These are phyloP conservation scores for Morpho achilles DNA, from an alignment of 2,888 invertebrate genomes.

Conservation along the genomic window DNA sequence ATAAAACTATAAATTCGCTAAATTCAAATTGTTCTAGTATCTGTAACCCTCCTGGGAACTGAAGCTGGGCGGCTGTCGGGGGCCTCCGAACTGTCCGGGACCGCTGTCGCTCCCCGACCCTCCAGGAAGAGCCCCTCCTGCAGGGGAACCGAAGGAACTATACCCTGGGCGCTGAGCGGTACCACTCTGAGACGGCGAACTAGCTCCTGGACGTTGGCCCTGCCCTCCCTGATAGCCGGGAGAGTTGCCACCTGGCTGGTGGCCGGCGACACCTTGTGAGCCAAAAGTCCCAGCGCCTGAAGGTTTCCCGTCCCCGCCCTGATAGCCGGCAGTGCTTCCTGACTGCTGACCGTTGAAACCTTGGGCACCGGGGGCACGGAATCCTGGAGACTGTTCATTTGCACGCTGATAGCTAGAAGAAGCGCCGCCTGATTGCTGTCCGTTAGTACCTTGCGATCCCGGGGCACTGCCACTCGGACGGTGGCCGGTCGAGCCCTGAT, in stretches of 20 bases:
- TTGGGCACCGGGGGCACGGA: neutral
- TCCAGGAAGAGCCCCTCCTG: conserved; percentile 9
- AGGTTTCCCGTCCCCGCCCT: conserved; percentile 7
- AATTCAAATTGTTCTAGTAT: conserved; percentile 55
- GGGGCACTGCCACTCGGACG: conserved; percentile 7
- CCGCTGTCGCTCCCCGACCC: conserved; percentile 22
- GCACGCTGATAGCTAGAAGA: neutral
- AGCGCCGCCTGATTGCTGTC: neutral
- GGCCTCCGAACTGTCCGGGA: conserved; percentile 52
- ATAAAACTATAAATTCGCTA: conserved; percentile 34
- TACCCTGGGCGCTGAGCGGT: conserved; percentile 9
- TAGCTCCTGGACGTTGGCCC: conserved; percentile 20
- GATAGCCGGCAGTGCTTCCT: conserved; percentile 10
- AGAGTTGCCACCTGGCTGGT: conserved; percentile 13
- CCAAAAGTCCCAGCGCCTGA: conserved; percentile 11
- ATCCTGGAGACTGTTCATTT: neutral
- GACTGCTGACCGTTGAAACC: conserved; percentile 2
- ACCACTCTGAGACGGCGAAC: conserved; percentile 13
- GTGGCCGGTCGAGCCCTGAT: conserved; percentile 5
- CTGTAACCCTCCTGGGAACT: conserved; percentile 67
- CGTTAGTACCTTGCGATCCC: conserved; percentile 19
- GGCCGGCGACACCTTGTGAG: conserved; percentile 13
- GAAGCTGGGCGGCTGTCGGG: conserved; percentile 69
- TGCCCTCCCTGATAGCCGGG: conserved; percentile 1
- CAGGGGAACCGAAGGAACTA: no score